Evolutionary conservation across 2,113 vertebrate species (phyloP), one percentile per base, ranked within the genome.

Genomic region (Oplegnathus fasciatus): DNA sequence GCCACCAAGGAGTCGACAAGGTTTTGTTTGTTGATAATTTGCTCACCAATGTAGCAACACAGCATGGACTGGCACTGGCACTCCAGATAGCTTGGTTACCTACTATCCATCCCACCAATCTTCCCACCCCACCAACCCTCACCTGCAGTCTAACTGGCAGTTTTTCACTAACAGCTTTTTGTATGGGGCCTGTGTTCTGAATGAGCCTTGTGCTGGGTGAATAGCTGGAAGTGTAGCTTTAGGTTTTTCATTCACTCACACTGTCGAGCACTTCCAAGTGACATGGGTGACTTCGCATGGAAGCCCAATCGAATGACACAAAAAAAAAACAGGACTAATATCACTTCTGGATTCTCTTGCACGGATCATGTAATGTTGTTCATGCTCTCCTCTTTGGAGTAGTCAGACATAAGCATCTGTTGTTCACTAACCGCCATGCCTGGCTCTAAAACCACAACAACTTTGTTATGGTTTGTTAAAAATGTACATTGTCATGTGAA

Each of bases 1-100:
- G 80, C 95, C 95, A 67, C 94, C 94, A 83, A 92, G 90, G 83
- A 82, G 91, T 88, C 93, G 90, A 95, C 96, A 97, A 97, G 96
- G 96, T 97, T 96, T 93, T 95, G 84, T 91, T 95, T 91, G 92
- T 95, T 94, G 76, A 88, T 90, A 30, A 81, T 92, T 85, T 90
- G 79, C 88, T 88, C 83, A 85, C 80, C 40, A 9, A 24, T 89
- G 37, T 85, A 88, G 80, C 62, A 82, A 73, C 87, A 84, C 89
- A 83, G 92, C 94, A 94, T 93, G 85, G 70, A 78, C 82, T 85
- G 82, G 77, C 89, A 85, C 88, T 71, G 67, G 84, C 85, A 82
- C 80, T 73, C 3, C 30, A 77, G 67, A 78, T 9, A 73, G 30
- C 86, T 79, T 80, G 69, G 46, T 87, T 67, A 70, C 84, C 68